phyloP scores from a whole-genome alignment of 1,140 invertebrate genomes.

The Magallana angulata region DNA sequence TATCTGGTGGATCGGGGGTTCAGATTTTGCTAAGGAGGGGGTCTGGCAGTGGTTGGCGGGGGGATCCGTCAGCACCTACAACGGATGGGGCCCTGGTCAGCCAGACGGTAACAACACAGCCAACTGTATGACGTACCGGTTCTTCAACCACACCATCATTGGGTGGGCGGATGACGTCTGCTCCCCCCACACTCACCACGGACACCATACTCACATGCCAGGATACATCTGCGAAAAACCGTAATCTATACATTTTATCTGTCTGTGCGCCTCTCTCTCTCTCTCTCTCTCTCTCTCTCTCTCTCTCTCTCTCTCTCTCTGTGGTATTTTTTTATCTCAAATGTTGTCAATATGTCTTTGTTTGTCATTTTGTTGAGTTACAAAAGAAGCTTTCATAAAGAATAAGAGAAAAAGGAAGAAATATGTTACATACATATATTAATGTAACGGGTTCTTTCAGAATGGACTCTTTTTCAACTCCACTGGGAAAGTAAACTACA shows the following conservation, averaged over 20 bases:
- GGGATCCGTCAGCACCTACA: neutral
- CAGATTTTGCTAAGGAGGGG: constrained; percentile 37
- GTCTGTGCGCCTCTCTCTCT: too few species aligned
- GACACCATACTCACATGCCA: neutral
- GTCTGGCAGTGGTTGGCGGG: constrained; percentile 12
- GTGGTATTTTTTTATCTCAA: too few species aligned
- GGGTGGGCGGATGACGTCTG: constrained; percentile 29
- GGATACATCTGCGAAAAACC: constrained; percentile 37
- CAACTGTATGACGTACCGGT: constrained; percentile 28
- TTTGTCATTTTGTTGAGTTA: too few species aligned
- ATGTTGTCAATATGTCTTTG: too few species aligned
- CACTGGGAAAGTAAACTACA: too few species aligned
- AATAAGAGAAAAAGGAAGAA: too few species aligned
- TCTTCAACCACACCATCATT: constrained; percentile 6
- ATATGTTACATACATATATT: too few species aligned
- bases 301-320: too few species aligned
- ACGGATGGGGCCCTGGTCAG: constrained; percentile 19
- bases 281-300: too few species aligned
- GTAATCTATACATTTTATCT: neutral
- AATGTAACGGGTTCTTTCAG: too few species aligned
- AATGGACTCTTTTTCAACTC: too few species aligned
- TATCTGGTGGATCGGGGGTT: constrained; percentile 7
- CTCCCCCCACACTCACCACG: constrained; percentile 4
- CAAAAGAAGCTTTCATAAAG: too few species aligned
- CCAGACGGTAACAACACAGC: constrained; percentile 34